A percentile compares a stretch with the other conserved stretches of the same genome.
phyloP scores from a whole-genome alignment of 2,888 invertebrate genomes.

The Petrolisthes cinctipes region DNA sequence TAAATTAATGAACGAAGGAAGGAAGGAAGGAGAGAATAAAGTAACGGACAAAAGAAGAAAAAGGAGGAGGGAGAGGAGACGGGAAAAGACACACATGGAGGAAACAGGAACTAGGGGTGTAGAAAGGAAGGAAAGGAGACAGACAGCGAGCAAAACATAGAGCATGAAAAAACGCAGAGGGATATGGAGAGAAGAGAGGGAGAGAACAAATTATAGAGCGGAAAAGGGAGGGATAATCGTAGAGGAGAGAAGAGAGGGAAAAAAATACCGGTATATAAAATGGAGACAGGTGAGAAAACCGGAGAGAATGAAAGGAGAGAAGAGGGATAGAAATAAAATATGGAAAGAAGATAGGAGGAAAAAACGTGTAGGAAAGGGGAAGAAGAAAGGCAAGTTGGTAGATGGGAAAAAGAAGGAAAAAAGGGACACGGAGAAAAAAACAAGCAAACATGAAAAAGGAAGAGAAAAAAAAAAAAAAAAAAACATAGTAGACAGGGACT shows the following conservation, averaged over 20 bases:
- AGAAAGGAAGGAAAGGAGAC: too few species aligned
- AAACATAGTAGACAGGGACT: too few species aligned
- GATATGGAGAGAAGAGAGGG: neutral
- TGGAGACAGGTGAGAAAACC: too few species aligned
- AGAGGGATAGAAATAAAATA: neutral
- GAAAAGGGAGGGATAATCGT: neutral
- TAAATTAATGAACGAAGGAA: neutral
- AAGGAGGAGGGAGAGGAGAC: neutral
- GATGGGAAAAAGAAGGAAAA: neutral
- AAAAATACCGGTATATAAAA: too few species aligned
- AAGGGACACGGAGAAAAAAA: neutral
- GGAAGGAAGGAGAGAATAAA: too few species aligned
- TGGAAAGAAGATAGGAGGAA: neutral
- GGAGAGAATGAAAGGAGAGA: neutral
- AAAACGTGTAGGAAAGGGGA: neutral
- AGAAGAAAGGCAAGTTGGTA: too few species aligned
- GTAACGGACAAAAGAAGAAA: too few species aligned
- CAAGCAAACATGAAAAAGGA: neutral
- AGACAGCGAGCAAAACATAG: too few species aligned
- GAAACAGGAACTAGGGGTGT: neutral
- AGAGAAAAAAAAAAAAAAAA: too few species aligned
- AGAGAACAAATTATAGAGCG: neutral
- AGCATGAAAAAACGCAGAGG: neutral
- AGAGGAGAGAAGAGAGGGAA: neutral
- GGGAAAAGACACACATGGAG: neutral